Evolutionary conservation across 2,888 invertebrate species (phyloP).

Genomic region (Rugalucina vietnamica): DNA sequence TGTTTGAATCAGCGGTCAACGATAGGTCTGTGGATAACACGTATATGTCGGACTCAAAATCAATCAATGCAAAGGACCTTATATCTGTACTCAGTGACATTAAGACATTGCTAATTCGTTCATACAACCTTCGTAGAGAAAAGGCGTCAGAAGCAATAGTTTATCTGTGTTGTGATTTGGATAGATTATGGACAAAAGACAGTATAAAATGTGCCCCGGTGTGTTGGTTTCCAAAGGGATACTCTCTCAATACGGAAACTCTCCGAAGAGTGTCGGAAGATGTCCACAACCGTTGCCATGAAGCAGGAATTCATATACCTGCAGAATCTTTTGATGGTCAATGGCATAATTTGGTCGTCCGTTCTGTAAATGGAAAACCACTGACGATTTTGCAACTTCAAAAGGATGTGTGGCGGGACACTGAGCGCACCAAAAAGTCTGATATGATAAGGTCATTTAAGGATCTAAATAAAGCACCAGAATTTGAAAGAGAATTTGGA

Average conservation of each 20-base stretch:
- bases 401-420: constrained; percentile 39
- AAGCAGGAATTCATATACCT: constrained; percentile 33
- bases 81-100: background rate
- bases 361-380: background rate
- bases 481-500: background rate
- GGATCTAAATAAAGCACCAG: background rate
- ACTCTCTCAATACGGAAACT: constrained; percentile 20
- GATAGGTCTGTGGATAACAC: background rate
- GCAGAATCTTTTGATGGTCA: constrained; percentile 36
- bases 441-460: constrained; percentile 18
- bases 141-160: constrained; percentile 53
- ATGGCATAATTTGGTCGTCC: constrained; percentile 33
- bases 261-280: constrained; percentile 28
- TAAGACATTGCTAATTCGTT: background rate
- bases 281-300: constrained; percentile 13
- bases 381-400: constrained; percentile 41
- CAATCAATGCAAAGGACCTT: background rate
- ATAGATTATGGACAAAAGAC: constrained; percentile 47
- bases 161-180: constrained; percentile 40
- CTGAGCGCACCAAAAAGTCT: constrained; percentile 16
- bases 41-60: background rate
- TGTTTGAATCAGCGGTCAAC: background rate
- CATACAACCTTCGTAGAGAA: constrained; percentile 31
- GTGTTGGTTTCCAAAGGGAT: constrained; percentile 38
- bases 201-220: constrained; percentile 33